Conservation (phyloP, 2,888 invertebrate genomes). For the Diarsia dahlii region DNA sequence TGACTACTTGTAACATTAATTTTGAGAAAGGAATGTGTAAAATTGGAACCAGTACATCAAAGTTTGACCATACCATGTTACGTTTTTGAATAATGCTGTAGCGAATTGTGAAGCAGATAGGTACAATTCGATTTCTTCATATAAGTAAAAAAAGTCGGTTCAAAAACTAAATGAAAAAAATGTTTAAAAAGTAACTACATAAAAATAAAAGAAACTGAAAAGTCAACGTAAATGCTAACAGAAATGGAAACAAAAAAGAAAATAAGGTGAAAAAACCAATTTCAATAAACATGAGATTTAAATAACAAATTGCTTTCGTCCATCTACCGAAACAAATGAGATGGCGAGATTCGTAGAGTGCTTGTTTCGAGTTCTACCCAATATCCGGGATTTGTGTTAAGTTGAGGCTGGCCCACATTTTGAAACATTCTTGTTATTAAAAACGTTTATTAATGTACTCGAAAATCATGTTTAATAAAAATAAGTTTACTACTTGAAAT, state of each 20-base stretch:
- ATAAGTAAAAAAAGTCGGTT: too few species aligned
- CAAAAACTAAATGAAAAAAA: not conserved
- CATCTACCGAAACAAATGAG: conserved; percentile 49
- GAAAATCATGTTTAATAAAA: not conserved
- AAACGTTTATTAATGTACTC: not conserved
- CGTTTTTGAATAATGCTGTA: not conserved
- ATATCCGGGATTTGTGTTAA: conserved; percentile 69
- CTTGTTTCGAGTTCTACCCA: conserved; percentile 60
- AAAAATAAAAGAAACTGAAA: not conserved
- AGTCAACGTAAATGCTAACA: not conserved
- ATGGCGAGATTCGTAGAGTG: conserved; percentile 50
- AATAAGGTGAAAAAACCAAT: not conserved
- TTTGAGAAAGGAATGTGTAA: not conserved
- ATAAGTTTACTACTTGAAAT: too few species aligned
- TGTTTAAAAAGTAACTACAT: not conserved
- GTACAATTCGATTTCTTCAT: not conserved
- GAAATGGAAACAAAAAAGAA: not conserved
- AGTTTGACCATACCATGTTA: not conserved
- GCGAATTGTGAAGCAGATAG: not conserved
- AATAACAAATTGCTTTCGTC: conserved; percentile 29
- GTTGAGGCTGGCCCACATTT: conserved; percentile 37
- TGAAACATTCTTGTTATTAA: conserved; percentile 23
- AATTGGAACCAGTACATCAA: not conserved
- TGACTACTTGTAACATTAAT: not conserved
- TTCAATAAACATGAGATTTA: conserved; percentile 23